phyloP scores from a whole-genome alignment of 2,113 vertebrate genomes.

The Nycticorax nycticorax region DNA sequence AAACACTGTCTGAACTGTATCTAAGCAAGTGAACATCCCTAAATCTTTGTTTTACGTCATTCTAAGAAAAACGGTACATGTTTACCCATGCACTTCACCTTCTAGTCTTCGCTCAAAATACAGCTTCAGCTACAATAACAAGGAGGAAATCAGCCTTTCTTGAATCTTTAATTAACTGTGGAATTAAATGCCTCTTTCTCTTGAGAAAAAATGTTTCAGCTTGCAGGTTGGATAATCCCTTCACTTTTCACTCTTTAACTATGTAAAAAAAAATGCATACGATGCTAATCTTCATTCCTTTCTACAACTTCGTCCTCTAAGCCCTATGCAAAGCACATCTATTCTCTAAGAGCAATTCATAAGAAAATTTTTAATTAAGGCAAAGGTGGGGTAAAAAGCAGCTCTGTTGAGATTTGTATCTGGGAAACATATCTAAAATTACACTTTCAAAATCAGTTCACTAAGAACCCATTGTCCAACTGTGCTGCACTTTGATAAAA shows the following conservation, averaged over 20 bases:
- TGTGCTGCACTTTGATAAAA: neutral
- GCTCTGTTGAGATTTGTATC: neutral
- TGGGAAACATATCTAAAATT: neutral
- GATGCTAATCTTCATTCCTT: neutral
- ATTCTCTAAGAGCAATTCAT: neutral
- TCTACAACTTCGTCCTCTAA: neutral
- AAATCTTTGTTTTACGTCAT: neutral
- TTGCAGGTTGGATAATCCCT: neutral
- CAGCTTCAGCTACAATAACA: neutral
- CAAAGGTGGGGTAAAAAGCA: neutral
- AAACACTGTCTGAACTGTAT: neutral
- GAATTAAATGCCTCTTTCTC: constrained; percentile 9
- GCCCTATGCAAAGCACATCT: neutral
- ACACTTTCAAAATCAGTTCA: neutral
- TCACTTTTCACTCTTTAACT: neutral
- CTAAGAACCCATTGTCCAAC: neutral
- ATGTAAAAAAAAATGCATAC: neutral
- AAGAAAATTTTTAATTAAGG: neutral
- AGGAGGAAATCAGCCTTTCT: neutral
- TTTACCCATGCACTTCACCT: neutral
- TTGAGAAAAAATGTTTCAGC: neutral
- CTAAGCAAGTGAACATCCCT: neutral
- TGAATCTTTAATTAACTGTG: neutral
- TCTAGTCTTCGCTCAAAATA: neutral
- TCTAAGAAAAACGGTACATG: neutral